Conservation (phyloP, 2,113 vertebrate genomes). For the Colossoma macropomum region DNA sequence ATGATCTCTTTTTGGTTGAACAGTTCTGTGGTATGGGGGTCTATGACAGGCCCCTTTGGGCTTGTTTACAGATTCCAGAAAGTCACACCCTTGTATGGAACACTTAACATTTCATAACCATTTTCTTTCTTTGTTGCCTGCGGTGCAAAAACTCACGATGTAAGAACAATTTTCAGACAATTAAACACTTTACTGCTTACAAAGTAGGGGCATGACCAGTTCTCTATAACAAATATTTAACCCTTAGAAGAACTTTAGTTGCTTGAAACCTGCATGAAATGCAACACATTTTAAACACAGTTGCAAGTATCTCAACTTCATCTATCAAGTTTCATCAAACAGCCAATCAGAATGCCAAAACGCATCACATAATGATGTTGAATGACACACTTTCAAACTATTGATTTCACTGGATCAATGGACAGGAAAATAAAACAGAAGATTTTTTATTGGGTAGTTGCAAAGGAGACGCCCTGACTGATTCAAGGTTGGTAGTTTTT, state of each 20-base stretch:
- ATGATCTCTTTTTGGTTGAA: slow-evolving; percentile 72
- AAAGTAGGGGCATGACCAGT: neutral
- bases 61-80: slow-evolving; percentile 23
- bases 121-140: slow-evolving; percentile 30
- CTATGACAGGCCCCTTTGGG: slow-evolving; percentile 19
- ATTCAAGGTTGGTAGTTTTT: no score
- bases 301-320: no score
- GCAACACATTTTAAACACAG: no score
- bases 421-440: no score
- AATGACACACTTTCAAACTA: no score
- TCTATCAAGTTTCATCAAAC: no score
- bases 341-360: no score
- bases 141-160: neutral
- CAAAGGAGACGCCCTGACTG: no score
- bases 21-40: slow-evolving; percentile 44
- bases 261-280: neutral
- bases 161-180: slow-evolving; percentile 7
- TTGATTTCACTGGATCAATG: no score
- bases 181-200: neutral
- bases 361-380: no score
- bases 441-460: no score
- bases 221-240: neutral
- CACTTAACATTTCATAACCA: slow-evolving; percentile 30
- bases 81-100: slow-evolving; percentile 25
- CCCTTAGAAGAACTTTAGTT: neutral